Conservation (phyloP, 2,113 vertebrate genomes). For the Lophura nycthemera region DNA sequence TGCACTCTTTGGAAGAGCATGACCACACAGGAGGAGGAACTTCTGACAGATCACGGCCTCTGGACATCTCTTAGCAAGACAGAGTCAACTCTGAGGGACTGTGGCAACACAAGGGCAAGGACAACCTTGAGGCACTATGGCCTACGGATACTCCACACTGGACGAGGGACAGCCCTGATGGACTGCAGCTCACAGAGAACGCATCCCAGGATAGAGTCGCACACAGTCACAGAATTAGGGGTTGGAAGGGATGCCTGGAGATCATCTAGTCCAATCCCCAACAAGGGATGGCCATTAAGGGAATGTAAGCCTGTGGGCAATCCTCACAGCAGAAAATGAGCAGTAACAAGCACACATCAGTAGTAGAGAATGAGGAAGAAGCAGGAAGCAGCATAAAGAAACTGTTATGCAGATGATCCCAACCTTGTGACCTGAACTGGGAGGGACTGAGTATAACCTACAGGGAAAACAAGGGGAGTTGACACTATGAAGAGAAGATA, state of each 20-base stretch:
- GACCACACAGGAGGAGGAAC: neutral
- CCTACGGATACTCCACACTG: neutral
- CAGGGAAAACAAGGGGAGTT: neutral
- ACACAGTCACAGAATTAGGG: no score
- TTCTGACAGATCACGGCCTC: neutral
- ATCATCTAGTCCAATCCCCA: no score
- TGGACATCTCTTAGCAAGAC: accelerated
- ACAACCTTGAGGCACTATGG: neutral
- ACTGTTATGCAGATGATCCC: neutral
- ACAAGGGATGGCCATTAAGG: neutral
- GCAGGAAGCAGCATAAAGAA: neutral
- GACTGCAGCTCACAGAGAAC: neutral
- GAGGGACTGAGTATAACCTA: neutral
- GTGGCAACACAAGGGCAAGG: neutral
- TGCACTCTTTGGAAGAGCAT: neutral
- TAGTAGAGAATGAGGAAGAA: neutral
- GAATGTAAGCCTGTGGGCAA: neutral
- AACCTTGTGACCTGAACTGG: neutral
- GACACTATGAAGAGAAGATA: neutral
- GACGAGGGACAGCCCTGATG: neutral
- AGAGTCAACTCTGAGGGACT: neutral
- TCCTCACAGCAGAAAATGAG: neutral
- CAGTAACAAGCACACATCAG: neutral
- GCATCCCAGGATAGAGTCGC: no score
- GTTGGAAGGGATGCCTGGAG: no score